A percentile compares a stretch with the other conserved stretches of the same genome.
Conservation (phyloP, 2,888 invertebrate genomes). For the Hypercompe scribonia region DNA sequence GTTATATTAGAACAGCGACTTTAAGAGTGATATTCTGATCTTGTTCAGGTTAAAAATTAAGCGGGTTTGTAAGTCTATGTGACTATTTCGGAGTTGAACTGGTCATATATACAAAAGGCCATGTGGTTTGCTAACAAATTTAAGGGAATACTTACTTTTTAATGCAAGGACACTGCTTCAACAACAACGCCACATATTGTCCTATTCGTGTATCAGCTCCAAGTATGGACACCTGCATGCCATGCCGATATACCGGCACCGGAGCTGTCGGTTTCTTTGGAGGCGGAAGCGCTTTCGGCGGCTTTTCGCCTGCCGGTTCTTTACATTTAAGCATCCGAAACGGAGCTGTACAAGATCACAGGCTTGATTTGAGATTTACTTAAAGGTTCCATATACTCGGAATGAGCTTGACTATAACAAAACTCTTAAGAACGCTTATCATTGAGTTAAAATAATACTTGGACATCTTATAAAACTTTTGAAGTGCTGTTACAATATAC, state of each 20-base stretch:
- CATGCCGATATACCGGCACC: slow-evolving; percentile 65
- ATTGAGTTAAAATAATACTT: background rate
- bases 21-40: background rate
- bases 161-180: slow-evolving; percentile 85
- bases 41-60: background rate
- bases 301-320: slow-evolving; percentile 42
- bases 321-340: slow-evolving; percentile 70
- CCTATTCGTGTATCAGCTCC: slow-evolving; percentile 85
- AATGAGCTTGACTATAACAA: background rate
- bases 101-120: background rate
- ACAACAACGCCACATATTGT: slow-evolving; percentile 78
- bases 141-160: slow-evolving; percentile 70
- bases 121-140: background rate
- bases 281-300: slow-evolving; percentile 62
- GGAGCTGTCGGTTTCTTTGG: slow-evolving; percentile 56
- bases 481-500: too few species aligned
- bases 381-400: background rate
- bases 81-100: background rate
- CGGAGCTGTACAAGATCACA: slow-evolving; percentile 62
- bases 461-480: background rate
- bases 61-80: background rate
- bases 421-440: background rate
- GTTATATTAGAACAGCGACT: background rate
- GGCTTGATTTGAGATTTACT: background rate
- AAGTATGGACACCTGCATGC: slow-evolving; percentile 80